phyloP scores from a whole-genome alignment of 2,888 invertebrate species.

The Oligia strigilis region DNA sequence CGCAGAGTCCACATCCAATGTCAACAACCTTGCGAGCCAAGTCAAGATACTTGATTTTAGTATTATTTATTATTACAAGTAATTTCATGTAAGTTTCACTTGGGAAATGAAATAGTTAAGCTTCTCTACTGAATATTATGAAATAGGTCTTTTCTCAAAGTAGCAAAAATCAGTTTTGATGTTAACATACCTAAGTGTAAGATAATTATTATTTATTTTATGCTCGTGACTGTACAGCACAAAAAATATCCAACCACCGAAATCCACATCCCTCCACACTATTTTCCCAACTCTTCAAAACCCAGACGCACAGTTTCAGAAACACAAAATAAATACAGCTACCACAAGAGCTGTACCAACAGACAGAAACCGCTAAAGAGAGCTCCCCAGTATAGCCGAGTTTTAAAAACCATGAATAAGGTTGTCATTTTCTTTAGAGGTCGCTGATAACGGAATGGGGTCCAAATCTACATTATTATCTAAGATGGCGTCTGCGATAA shows the following conservation, averaged over 20 bases:
- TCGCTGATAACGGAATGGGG: background rate
- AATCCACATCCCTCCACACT: too few relatives aligned
- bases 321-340: constrained; percentile 19
- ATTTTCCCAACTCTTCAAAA: constrained; percentile 15
- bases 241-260: background rate
- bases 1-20: too few relatives aligned
- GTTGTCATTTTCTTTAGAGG: too few relatives aligned
- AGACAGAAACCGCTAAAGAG: constrained; percentile 33
- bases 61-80: background rate
- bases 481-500: background rate
- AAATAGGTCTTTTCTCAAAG: background rate
- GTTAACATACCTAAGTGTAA: background rate
- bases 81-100: background rate
- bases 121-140: background rate
- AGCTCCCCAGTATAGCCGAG: constrained; percentile 45
- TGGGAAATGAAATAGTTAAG: background rate
- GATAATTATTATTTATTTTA: background rate
- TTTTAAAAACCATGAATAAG: constrained; percentile 55
- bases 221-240: background rate
- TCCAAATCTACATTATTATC: background rate
- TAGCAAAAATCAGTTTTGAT: background rate
- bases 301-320: background rate
- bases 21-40: too few relatives aligned
- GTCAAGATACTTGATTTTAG: too few relatives aligned
- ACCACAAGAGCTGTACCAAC: constrained; percentile 38